Base-by-base conservation (phyloP, 2,113 vertebrate species). In the Protomyctophum bolini region DNA sequence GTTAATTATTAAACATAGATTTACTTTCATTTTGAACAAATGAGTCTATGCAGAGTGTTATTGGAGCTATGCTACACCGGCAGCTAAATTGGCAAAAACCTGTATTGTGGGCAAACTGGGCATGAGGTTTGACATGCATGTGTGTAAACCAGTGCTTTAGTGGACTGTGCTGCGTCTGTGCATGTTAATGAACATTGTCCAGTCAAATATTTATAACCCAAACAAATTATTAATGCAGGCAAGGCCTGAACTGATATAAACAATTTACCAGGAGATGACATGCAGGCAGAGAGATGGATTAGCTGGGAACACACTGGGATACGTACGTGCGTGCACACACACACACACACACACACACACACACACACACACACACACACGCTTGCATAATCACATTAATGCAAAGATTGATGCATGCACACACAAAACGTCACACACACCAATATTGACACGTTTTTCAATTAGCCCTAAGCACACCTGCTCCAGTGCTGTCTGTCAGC, bases 201-300 rank as follows among this genome's bases (percentile, higher is more conserved):
- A 84, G 89, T 92, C 84, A 92, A 93, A 92, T 93, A 94, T 94
- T 93, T 91, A 94, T 91, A 83, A 91, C 83, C 72, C 84, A 89
- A 89, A 92, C 90, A 83, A 93, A 93, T 94, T 91, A 94, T 93
- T 94, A 80, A 93, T 93, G 90, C 77, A 60, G 84, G 85, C 81
- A 87, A 88, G 83, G 88, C 84, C 81, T 73, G 84, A 91, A 87
- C 88, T 86, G 90, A 93, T 92, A 92, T 91, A 93, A 92, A 93
- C 92, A 90, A 91, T 94, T 93, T 91, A 90, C 89, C 68, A 81
- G 81, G 73, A 89, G 89, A 91, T 79, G 89, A 86, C 91, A 90
- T 83, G 87, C 90, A 81, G 88, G 82, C 83, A 76, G 77, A 75
- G 81, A 79, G 76, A 92, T 80, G 80, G 89, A 91, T 91, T 89